These are phyloP conservation scores for Entomobrya multifasciata DNA, from an alignment of 2,888 invertebrate species.

Conservation along the genomic window DNA sequence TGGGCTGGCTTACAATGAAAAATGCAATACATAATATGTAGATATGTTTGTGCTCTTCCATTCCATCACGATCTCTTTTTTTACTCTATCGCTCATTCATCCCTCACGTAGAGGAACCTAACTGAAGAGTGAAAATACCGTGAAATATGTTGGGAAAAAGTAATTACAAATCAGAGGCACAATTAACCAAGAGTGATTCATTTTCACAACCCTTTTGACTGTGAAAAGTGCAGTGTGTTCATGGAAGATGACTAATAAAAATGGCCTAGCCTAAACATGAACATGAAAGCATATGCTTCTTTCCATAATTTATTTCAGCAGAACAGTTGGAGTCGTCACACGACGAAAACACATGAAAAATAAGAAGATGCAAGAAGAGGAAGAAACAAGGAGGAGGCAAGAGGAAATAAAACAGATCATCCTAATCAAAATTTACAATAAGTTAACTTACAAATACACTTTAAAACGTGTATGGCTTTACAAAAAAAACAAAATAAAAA, in stretches of 20 bases:
- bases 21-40: no score
- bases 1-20: slow-evolving; percentile 3
- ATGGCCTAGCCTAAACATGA: background rate
- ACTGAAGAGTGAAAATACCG: background rate
- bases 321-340: background rate
- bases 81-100: background rate
- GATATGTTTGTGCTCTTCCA: slow-evolving; percentile 2
- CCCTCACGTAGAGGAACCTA: background rate
- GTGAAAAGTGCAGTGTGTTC: background rate
- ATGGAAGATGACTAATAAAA: slow-evolving; percentile 29
- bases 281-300: background rate
- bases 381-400: slow-evolving; percentile 40
- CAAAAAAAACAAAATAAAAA: background rate
- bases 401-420: slow-evolving; percentile 70
- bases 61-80: background rate
- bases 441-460: background rate
- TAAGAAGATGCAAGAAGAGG: slow-evolving; percentile 2
- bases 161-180: slow-evolving; percentile 69
- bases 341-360: slow-evolving; percentile 17
- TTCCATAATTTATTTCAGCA: slow-evolving; percentile 27
- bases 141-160: slow-evolving; percentile 36
- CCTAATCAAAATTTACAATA: slow-evolving; percentile 62
- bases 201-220: slow-evolving; percentile 32
- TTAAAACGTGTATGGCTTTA: background rate
- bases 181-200: slow-evolving; percentile 63